A percentile compares a stretch with the other conserved stretches of the same genome.
These are phyloP conservation scores for Phania funesta DNA, from an alignment of 2,888 invertebrate genomes.

Conservation along the genomic window DNA sequence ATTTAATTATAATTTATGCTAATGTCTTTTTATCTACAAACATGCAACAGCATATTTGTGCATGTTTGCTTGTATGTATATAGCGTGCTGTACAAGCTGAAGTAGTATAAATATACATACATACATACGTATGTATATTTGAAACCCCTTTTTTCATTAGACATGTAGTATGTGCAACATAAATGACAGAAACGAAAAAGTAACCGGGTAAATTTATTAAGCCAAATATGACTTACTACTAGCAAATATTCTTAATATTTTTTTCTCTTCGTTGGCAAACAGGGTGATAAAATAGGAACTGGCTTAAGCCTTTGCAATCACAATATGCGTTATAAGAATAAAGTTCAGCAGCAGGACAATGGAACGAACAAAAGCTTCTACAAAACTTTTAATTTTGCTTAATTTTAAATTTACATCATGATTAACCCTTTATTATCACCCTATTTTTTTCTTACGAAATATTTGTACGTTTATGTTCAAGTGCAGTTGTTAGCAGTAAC, in stretches of 20 bases:
- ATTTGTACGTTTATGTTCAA: neutral
- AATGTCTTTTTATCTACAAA: conserved; percentile 70
- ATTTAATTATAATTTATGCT: conserved; percentile 72
- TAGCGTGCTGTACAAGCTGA: no score
- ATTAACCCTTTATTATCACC: neutral
- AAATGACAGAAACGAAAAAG: conserved; percentile 10
- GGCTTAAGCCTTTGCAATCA: no score
- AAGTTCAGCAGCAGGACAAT: no score
- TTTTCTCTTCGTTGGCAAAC: neutral
- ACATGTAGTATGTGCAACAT: conserved; percentile 2
- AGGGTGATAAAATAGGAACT: neutral
- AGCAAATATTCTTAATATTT: neutral
- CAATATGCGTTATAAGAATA: no score
- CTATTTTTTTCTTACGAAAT: neutral
- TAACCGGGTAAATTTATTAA: neutral
- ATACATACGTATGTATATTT: conserved; percentile 20
- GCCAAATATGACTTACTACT: neutral
- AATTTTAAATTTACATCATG: neutral
- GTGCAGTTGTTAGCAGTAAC: conserved; percentile 9
- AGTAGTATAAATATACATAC: neutral
- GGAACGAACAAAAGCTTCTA: no score
- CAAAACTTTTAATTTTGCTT: no score
- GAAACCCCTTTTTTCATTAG: neutral
- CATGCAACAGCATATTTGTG: conserved; percentile 62
- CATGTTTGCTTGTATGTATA: neutral